A percentile compares a stretch with the other conserved stretches of the same genome.
These are phyloP conservation scores for Thomomys bottae DNA, from an alignment of 2,113 vertebrate species.

Conservation along the genomic window DNA sequence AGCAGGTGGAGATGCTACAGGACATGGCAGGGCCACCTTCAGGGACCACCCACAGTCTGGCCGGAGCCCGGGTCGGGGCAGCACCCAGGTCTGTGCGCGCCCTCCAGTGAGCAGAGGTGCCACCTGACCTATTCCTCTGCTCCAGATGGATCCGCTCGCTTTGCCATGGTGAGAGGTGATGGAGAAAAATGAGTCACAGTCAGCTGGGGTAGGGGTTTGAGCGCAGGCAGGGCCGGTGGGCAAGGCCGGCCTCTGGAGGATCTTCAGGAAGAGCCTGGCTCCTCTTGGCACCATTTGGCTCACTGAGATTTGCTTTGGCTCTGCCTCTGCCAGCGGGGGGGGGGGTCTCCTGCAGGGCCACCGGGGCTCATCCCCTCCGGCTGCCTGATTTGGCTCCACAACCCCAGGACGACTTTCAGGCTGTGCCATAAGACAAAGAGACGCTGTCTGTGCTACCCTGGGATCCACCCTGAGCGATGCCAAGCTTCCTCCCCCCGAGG, in stretches of 20 bases:
- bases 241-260: not conserved
- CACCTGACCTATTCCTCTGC: not conserved
- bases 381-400: not conserved
- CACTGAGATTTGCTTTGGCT: not conserved
- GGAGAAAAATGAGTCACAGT: too few relatives aligned
- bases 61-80: not conserved
- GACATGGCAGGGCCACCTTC: fast-evolving
- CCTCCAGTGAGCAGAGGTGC: not conserved
- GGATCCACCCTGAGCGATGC: not conserved
- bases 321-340: not conserved
- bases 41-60: not conserved
- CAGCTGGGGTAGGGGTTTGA: too few relatives aligned
- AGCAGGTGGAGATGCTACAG: not conserved
- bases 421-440: not conserved
- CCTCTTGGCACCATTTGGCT: not conserved
- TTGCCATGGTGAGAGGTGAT: too few relatives aligned
- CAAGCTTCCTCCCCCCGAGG: constrained; percentile 14
- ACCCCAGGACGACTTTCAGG: constrained; percentile 17
- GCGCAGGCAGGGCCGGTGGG: not conserved
- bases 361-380: fast-evolving
- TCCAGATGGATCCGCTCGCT: not conserved
- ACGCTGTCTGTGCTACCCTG: fast-evolving
- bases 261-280: not conserved
- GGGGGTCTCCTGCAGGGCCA: fast-evolving
- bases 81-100: constrained; percentile 7